These are phyloP conservation scores for Drosophila malerkotliana DNA, from an alignment of 1,140 invertebrate species.

Conservation along the genomic window DNA sequence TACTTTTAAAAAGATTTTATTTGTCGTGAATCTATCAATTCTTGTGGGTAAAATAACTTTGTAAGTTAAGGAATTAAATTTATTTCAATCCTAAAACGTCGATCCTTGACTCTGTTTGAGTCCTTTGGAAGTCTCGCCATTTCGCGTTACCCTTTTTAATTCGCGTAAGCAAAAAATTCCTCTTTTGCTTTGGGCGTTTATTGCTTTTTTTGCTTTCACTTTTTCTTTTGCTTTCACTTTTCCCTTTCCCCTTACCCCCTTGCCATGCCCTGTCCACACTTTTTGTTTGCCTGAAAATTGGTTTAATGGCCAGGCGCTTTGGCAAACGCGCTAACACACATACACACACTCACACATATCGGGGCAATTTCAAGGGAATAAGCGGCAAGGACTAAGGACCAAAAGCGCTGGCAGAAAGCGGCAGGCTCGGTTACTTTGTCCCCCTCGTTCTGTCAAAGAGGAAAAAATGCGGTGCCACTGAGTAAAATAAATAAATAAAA, in stretches of 20 bases:
- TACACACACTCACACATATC: constrained; percentile 24
- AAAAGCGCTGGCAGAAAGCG: constrained; percentile 5
- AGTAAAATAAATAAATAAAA: constrained; percentile 55
- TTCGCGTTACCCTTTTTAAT: constrained; percentile 8
- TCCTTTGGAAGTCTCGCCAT: background rate
- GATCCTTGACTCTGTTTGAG: background rate
- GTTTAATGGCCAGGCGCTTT: constrained; percentile 63
- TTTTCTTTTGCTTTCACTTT: constrained; percentile 16
- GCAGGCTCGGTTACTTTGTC: constrained; percentile 10
- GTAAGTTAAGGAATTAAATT: background rate
- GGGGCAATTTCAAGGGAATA: constrained; percentile 34
- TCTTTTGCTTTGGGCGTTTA: constrained; percentile 25
- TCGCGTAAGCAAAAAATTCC: constrained; percentile 22
- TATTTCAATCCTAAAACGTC: background rate
- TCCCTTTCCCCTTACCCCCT: background rate
- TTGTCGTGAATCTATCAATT: background rate
- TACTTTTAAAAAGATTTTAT: background rate
- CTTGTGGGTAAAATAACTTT: background rate
- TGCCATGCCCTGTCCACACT: background rate
- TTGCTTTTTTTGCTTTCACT: constrained; percentile 1
- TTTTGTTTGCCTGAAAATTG: constrained; percentile 63
- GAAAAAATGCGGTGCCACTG: constrained; percentile 39
- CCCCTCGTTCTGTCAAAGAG: constrained; percentile 34
- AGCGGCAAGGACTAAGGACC: constrained; percentile 12
- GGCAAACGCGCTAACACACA: constrained; percentile 12